Base-by-base conservation (phyloP, 2,797 vertebrate genomes). In the Pseudopleuronectes americanus region DNA sequence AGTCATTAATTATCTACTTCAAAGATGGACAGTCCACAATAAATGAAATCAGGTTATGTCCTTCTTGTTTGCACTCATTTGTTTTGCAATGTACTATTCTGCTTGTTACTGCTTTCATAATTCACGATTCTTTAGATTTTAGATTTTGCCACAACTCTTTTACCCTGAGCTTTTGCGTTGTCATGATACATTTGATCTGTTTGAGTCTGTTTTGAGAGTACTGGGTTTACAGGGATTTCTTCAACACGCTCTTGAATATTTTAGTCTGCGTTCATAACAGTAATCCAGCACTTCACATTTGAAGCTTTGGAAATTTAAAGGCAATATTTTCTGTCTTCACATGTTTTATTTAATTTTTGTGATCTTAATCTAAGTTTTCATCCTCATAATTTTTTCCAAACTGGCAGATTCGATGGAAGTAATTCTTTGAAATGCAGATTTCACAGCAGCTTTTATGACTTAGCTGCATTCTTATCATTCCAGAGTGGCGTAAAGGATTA, bases 1-100 rank as follows among this genome's bases (percentile, higher is more conserved):
- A 79, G 41, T 83, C 71, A 68, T 74, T 74, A 71, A 71, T 73
- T 73, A 73, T 74, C 72, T 33, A 41, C 64, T 63, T 58, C 13
- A 33, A 48, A 71, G 33, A 59, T 52, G n/a, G 36, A 22, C 54
- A 49, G 64, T 41, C 17, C 8, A 33, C 38, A 51, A n/a, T 68
- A 47, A 54, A 26, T 74, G 2, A 71, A 72, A 76, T 64, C 3
- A 3, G 54, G 38, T 69, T 67, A 26, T 38, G 28, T 51, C 8
- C 45, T 21, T 9, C 1, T 38, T 53, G n/a, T 57, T 53, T n/a
- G 48, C 60, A 14, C 12, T 23, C 1, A 3, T 43, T 28, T 57
- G 41, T 8, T 48, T 38, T 24, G 45, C 17, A 16, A 3, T 6
- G 2, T 26, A 6, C 2, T 8, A 16, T 22, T 41, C 41, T 23